A percentile compares a stretch with the other conserved stretches of the same genome.
Conservation (phyloP, 2,797 vertebrate genomes). For the Sebastes trivittatus region DNA sequence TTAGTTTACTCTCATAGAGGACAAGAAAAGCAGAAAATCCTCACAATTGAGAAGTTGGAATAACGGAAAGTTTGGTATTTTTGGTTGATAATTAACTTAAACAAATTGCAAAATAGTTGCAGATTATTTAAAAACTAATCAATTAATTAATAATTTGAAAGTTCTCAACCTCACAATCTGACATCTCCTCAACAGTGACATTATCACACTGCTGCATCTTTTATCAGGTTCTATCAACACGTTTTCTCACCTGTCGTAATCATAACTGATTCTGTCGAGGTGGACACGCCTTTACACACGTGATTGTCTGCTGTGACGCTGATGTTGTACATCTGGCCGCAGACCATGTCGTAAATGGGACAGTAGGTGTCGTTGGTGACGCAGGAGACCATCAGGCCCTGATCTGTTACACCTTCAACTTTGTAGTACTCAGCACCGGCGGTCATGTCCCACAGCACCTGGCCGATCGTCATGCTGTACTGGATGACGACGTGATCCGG, state of each 20-base stretch:
- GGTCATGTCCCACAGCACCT: conserved; percentile 75
- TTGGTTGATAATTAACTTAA: neutral
- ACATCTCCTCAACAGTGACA: neutral
- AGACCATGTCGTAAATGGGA: conserved; percentile 65
- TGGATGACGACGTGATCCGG: conserved; percentile 58
- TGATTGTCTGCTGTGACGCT: conserved; percentile 71
- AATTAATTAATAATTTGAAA: neutral
- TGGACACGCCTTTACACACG: conserved; percentile 55
- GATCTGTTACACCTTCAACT: conserved; percentile 54
- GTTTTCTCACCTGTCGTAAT: conserved; percentile 75
- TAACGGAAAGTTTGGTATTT: neutral
- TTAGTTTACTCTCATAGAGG: neutral
- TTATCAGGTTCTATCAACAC: neutral
- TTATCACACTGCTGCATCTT: neutral
- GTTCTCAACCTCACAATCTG: neutral
- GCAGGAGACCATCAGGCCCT: conserved; percentile 69
- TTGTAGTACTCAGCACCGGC: conserved; percentile 71
- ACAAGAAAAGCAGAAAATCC: neutral
- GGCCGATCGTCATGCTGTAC: conserved; percentile 70
- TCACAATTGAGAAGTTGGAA: neutral
- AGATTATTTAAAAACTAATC: neutral
- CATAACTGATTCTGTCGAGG: conserved; percentile 21
- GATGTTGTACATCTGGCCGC: conserved; percentile 78
- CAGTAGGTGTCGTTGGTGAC: conserved; percentile 73
- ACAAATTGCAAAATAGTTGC: neutral